Evolutionary conservation across 2,113 vertebrate genomes (phyloP).

Genomic region (Salvator merianae): DNA sequence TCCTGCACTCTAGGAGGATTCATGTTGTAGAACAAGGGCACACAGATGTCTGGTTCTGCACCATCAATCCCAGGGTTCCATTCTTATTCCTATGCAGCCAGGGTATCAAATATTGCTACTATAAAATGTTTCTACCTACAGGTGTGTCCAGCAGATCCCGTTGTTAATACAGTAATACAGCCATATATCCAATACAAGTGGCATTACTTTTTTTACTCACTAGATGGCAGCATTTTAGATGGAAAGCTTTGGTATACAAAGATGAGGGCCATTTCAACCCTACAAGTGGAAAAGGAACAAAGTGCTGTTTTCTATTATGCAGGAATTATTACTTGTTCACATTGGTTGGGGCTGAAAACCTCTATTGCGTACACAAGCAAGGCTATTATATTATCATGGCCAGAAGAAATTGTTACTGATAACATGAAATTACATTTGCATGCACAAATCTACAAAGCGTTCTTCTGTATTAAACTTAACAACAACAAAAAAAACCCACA

Average conservation of each 20-base stretch:
- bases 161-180: too few relatives aligned
- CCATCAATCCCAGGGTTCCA: too few relatives aligned
- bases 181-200: neutral
- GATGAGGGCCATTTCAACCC: conserved; percentile 47
- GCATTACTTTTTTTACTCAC: neutral
- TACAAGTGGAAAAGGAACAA: conserved; percentile 23
- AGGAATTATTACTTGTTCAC: conserved; percentile 47
- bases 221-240: conserved; percentile 10
- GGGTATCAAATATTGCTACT: neutral
- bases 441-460: neutral
- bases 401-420: conserved; percentile 46
- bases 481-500: neutral
- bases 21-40: too few relatives aligned
- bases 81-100: too few relatives aligned
- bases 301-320: conserved; percentile 19
- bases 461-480: neutral
- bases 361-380: conserved; percentile 12
- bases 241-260: neutral
- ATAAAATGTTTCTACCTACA: neutral
- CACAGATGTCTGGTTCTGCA: too few relatives aligned
- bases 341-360: conserved; percentile 20
- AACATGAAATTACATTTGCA: conserved; percentile 19
- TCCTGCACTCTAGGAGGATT: too few relatives aligned
- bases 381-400: conserved; percentile 41
- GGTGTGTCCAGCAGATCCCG: neutral